Percentiles rank a stretch among this genome's conserved stretches.
Conservation (phyloP, 2,113 vertebrate genomes). For the Psilopogon haemacephalus region DNA sequence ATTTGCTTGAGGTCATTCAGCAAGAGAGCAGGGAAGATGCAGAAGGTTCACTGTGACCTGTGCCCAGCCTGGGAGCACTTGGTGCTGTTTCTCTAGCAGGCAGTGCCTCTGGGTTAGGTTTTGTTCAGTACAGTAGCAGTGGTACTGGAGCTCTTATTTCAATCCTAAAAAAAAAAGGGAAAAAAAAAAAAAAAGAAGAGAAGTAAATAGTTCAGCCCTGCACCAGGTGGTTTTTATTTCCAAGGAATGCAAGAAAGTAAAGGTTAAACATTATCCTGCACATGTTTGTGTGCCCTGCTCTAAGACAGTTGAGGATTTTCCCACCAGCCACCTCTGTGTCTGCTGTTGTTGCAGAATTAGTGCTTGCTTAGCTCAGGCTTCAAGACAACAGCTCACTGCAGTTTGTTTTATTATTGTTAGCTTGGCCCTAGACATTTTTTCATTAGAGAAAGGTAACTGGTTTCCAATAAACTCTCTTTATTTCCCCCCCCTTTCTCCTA, state of each 20-base stretch:
- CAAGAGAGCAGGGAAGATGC: neutral
- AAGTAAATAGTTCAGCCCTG: slow-evolving; percentile 2
- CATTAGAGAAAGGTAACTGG: slow-evolving; percentile 27
- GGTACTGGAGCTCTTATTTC: neutral
- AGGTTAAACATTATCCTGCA: neutral
- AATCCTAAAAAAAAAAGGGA: neutral
- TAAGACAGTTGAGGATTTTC: slow-evolving; percentile 41
- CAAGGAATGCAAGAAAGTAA: slow-evolving; percentile 7
- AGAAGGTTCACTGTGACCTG: neutral
- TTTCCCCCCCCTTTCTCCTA: neutral
- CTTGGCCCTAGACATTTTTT: neutral
- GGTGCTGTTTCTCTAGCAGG: neutral
- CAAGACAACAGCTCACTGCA: neutral
- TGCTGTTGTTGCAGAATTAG: slow-evolving; percentile 38
- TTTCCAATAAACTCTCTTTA: neutral
- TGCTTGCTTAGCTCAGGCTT: slow-evolving; percentile 28
- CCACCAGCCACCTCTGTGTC: neutral
- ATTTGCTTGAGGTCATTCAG: neutral
- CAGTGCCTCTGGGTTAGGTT: neutral
- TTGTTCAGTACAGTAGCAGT: slow-evolving; percentile 30
- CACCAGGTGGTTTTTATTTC: slow-evolving; percentile 62
- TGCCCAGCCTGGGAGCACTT: neutral
- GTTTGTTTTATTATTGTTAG: slow-evolving; percentile 39
- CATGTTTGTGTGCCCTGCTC: slow-evolving; percentile 3
- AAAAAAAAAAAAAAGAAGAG: too few relatives aligned